Conservation (phyloP, 2,888 invertebrate species). For the Dynastes hyllus region DNA sequence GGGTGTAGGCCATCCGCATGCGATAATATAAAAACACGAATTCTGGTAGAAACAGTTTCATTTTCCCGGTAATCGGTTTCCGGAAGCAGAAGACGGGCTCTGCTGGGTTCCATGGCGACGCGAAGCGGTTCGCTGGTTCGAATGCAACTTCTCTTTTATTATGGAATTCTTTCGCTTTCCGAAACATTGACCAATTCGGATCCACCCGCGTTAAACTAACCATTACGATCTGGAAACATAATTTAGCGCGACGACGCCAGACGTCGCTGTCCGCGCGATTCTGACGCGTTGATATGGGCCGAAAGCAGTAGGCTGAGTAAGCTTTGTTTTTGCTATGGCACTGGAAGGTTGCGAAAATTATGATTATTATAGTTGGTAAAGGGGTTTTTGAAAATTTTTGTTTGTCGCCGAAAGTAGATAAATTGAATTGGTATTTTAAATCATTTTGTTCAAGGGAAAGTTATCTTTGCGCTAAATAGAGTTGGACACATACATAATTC, state of each 20-base stretch:
- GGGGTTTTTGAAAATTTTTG: too few species aligned
- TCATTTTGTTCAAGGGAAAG: too few species aligned
- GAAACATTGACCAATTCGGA: slow-evolving; percentile 68
- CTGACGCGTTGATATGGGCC: slow-evolving; percentile 43
- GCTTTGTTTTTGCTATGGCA: too few species aligned
- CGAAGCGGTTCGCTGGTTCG: slow-evolving; percentile 62
- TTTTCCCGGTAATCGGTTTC: slow-evolving; percentile 65
- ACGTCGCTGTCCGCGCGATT: slow-evolving; percentile 46
- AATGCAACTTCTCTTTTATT: slow-evolving; percentile 67
- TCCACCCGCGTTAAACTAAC: slow-evolving; percentile 68
- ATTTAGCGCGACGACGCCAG: slow-evolving; percentile 56
- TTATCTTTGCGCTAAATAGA: too few species aligned
- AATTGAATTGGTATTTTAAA: too few species aligned
- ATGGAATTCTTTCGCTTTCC: slow-evolving; percentile 68
- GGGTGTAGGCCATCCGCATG: slow-evolving; percentile 2
- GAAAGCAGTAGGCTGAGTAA: too few species aligned
- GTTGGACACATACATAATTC: too few species aligned
- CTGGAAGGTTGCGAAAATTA: too few species aligned
- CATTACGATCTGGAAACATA: slow-evolving; percentile 67
- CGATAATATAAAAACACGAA: slow-evolving; percentile 55
- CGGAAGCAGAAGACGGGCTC: slow-evolving; percentile 60
- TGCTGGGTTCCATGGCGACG: slow-evolving; percentile 53
- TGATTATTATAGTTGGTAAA: too few species aligned
- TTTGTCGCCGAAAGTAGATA: too few species aligned
- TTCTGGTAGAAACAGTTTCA: slow-evolving; percentile 63